phyloP scores from a whole-genome alignment of 2,888 invertebrate species.

The Philereme vetulata region DNA sequence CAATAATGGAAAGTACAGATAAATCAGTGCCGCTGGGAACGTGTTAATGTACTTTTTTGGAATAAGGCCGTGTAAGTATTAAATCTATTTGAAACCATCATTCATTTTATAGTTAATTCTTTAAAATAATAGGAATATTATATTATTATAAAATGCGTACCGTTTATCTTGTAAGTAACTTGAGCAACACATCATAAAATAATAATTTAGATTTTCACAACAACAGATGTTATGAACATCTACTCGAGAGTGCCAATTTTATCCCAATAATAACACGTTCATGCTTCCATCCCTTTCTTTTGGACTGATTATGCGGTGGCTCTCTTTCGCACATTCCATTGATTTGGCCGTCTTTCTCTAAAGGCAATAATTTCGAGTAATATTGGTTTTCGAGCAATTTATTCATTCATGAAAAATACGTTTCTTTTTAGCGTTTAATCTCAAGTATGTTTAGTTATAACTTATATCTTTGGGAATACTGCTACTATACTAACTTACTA shows the following conservation, averaged over 20 bases:
- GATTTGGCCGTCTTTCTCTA: constrained; percentile 15
- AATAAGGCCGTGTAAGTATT: no score
- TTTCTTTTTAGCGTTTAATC: no score
- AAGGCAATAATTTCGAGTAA: constrained; percentile 24
- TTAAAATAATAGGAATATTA: neutral
- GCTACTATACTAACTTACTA: no score
- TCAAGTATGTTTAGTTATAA: no score
- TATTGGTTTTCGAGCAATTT: constrained; percentile 28
- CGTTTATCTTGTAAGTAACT: neutral
- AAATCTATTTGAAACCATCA: no score
- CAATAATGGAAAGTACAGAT: no score
- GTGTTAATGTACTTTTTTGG: no score
- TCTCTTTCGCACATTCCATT: constrained; percentile 27
- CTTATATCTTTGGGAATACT: no score
- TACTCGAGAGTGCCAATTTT: constrained; percentile 23
- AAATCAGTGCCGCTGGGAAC: no score
- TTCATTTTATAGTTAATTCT: no score
- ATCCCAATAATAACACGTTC: constrained; percentile 23
- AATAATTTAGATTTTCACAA: constrained; percentile 19
- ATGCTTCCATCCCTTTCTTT: constrained; percentile 16
- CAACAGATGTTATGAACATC: constrained; percentile 14
- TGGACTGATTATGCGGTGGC: constrained; percentile 7
- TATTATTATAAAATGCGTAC: neutral
- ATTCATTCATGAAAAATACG: constrained; percentile 16
- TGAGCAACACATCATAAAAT: constrained; percentile 1